Evolutionary conservation across 2,888 invertebrate genomes (phyloP).

Genomic region (Linnaemya tessellans): DNA sequence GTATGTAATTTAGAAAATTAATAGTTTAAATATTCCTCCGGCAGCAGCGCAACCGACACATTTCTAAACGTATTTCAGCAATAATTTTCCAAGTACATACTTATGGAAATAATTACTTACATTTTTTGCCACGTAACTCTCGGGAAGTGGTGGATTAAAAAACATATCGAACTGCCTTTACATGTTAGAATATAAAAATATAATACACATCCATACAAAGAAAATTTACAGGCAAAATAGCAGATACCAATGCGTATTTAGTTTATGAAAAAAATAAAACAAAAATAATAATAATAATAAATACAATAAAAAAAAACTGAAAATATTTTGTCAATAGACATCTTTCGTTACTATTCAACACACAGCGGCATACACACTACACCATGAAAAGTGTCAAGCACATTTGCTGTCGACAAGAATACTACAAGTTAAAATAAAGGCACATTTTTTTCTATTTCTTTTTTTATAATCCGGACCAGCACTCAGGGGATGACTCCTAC

Average conservation of each 20-base stretch:
- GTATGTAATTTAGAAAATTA: too few relatives aligned
- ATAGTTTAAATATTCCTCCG: too few relatives aligned
- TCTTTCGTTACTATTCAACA: constrained; percentile 50
- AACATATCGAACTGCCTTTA: neutral
- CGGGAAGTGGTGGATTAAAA: neutral
- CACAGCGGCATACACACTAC: neutral
- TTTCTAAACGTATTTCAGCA: too few relatives aligned
- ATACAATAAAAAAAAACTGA: constrained; percentile 6
- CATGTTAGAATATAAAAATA: neutral
- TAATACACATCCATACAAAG: neutral
- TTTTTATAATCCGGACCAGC: too few relatives aligned
- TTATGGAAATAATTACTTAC: too few relatives aligned
- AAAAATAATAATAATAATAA: too few relatives aligned
- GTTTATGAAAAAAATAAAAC: constrained; percentile 38
- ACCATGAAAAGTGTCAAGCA: neutral
- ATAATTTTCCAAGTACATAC: too few relatives aligned
- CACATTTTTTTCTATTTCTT: too few relatives aligned
- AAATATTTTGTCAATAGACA: constrained; percentile 60
- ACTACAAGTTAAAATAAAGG: too few relatives aligned
- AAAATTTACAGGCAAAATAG: constrained; percentile 47
- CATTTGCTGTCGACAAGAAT: too few relatives aligned
- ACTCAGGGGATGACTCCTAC: too few relatives aligned
- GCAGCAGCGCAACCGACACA: too few relatives aligned
- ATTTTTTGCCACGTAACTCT: neutral
- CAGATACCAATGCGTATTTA: constrained; percentile 67